Evolutionary conservation across 2,113 vertebrate genomes (phyloP), one percentile per base, ranked within the genome.

Genomic region (Pomatorhinus ruficollis): DNA sequence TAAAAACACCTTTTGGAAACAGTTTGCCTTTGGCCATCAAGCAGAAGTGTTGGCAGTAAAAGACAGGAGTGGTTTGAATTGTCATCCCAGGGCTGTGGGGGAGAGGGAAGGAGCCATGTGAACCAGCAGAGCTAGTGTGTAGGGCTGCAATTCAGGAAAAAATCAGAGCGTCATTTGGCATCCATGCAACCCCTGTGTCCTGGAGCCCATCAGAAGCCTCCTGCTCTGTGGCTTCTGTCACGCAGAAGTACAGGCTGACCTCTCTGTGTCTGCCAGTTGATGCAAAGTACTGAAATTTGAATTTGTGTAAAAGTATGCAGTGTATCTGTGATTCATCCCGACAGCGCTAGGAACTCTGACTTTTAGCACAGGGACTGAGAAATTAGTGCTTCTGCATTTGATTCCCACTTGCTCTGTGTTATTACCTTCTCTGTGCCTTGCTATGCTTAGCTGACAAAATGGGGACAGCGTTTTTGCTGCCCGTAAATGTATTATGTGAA

Each of bases 121-220:
- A 83, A n/a, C 40, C 39, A 14, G 30, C 11, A 57, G 65, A 83
- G 28, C 17, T 76, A 8, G 25, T 15, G 59, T 40, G 10, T 50
- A 63, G 70, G 35, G 35, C 63, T 92, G 54, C 14, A 37, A 5
- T 56, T 89, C 53, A 40, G 78, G 65, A 11, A 40, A 42, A 76
- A 74, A 65, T 40, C 1, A 5, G 40, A 77, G 11, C 0, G 0
- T 63, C 2, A 0, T 54, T 90, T 0, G 5, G 10, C 59, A 42
- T 66, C 78, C 18, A 1, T 52, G 63, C 57, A 45, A 22, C 37
- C 60, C 39, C 30, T 49, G n/a, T 2, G 3, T 49, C 30, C 44
- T 50, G 60, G 33, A 77, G 35, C 3, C 0, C 42, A 23, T 81
- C 77, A 56, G 76, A 49, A 78, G 18, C 33, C 31, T 71, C 3